Evolutionary conservation across 2,113 vertebrate genomes (phyloP).

Genomic region (Dascyllus trimaculatus): DNA sequence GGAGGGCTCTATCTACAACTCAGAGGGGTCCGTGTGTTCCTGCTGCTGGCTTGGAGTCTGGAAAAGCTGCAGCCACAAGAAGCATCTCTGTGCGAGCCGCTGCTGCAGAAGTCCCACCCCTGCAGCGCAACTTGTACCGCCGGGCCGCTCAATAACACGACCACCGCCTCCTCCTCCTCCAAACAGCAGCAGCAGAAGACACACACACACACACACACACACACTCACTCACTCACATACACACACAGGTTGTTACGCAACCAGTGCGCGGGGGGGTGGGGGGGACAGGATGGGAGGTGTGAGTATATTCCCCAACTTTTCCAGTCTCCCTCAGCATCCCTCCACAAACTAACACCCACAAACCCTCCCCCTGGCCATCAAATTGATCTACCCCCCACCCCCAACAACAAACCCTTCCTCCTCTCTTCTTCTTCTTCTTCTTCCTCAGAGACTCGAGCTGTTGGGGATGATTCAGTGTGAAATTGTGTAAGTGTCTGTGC

Average conservation of each 20-base stretch:
- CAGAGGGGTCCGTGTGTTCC: conserved; percentile 26
- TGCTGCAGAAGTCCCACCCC: conserved; percentile 81
- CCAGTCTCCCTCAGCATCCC: not conserved
- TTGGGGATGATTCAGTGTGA: conserved; percentile 64
- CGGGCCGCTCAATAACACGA: conserved; percentile 48
- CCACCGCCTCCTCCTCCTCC: conserved; percentile 55
- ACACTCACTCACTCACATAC: not conserved
- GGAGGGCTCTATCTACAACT: conserved; percentile 19
- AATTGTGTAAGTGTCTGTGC: conserved; percentile 20
- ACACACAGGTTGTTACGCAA: conserved; percentile 56
- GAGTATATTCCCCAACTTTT: conserved; percentile 37
- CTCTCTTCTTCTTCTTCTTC: not conserved
- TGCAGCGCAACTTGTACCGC: conserved; percentile 81
- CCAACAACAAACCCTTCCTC: conserved; percentile 1
- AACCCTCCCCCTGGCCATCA: not conserved
- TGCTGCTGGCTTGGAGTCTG: conserved; percentile 50
- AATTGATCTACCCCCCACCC: not conserved
- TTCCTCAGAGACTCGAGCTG: conserved; percentile 9
- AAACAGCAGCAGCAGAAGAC: conserved; percentile 49
- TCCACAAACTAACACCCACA: not conserved
- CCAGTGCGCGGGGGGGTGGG: not conserved
- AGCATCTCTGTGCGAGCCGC: conserved; percentile 69
- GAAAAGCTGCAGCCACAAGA: conserved; percentile 50
- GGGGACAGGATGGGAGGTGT: conserved; percentile 1
- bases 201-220: conserved; percentile 2